These are phyloP conservation scores for Stegodyphus dumicola DNA, from an alignment of 1,140 invertebrate genomes.

Conservation along the genomic window DNA sequence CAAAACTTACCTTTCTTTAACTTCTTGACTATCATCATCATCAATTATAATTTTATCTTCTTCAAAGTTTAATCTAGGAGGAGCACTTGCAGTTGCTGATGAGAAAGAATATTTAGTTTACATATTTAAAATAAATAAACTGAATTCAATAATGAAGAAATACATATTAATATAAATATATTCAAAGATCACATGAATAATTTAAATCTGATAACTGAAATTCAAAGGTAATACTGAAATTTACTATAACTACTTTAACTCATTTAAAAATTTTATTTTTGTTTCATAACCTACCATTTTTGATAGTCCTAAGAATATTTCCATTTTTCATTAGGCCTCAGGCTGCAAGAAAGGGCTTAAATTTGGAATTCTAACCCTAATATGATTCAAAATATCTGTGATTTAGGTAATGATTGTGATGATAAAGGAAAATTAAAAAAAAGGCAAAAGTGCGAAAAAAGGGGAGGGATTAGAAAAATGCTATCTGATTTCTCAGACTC, in stretches of 20 bases:
- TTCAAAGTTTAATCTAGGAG: constrained; percentile 73
- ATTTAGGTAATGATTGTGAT: too few relatives aligned
- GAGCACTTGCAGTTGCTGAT: constrained; percentile 62
- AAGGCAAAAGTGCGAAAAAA: too few relatives aligned
- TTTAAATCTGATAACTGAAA: background rate
- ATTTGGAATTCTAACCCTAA: too few relatives aligned
- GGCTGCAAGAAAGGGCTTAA: too few relatives aligned
- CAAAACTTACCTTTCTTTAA: constrained; percentile 72
- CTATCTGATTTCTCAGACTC: too few relatives aligned
- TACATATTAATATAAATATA: background rate
- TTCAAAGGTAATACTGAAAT: too few relatives aligned
- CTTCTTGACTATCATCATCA: constrained; percentile 69
- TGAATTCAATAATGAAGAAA: background rate
- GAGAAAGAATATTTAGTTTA: background rate
- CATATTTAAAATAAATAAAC: background rate
- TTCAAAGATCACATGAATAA: background rate
- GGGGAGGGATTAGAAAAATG: too few relatives aligned
- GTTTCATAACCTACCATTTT: background rate
- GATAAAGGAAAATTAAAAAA: too few relatives aligned
- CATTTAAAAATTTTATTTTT: background rate
- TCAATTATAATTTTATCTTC: constrained; percentile 75
- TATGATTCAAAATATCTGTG: too few relatives aligned
- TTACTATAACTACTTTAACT: too few relatives aligned
- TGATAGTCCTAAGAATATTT: too few relatives aligned
- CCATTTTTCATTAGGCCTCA: too few relatives aligned